Evolutionary conservation across 2,888 invertebrate genomes (phyloP), one percentile per base, ranked within the genome.

Genomic region (Caenorhabditis sulstoni): DNA sequence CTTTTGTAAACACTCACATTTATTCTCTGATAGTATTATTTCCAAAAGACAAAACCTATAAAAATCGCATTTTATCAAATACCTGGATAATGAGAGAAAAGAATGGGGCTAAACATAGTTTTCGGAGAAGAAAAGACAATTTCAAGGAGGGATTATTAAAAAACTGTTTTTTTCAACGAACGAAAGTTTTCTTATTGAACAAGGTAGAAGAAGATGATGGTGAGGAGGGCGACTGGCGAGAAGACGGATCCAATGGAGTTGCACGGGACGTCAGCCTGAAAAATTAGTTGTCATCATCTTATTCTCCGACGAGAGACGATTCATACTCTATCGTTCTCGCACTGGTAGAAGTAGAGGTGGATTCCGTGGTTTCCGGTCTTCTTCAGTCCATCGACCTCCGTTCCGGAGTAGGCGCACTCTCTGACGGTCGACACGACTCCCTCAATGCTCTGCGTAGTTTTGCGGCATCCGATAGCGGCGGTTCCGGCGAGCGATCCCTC

Each of bases 311-410:
- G n/a, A n/a, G n/a, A n/a, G n/a, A n/a, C n/a, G n/a, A n/a, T n/a
- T n/a, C n/a, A n/a, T 61, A 80, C 80, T 35, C 61, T 41, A 20
- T 70, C 81, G 58, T 88, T 87, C 29, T 74, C 92, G 85, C 91
- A 91, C 71, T 90, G 91, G 82, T 92, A 92, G 76, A 84, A 84
- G 80, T 80, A 83, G 37, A 88, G 64, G 41, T 78, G 76, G 58
- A 89, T 85, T 44, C 83, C 88, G 55, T 85, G 86, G 83, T 88
- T 89, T 45, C 89, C 89, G n/a, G 87, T 87, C 73, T 88, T 85
- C 74, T 87, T 87, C 58, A 78, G 62, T 58, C 83, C 86, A 37
- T 84, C 80, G 29, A 86, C 83, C 1, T 80, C 64, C n/a, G 77
- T 80, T 62, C 87, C 88, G n/a, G 87, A 85, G 68, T 89, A 89